phyloP scores from a whole-genome alignment of 2,888 invertebrate species.

The Myopa tessellatipennis region DNA sequence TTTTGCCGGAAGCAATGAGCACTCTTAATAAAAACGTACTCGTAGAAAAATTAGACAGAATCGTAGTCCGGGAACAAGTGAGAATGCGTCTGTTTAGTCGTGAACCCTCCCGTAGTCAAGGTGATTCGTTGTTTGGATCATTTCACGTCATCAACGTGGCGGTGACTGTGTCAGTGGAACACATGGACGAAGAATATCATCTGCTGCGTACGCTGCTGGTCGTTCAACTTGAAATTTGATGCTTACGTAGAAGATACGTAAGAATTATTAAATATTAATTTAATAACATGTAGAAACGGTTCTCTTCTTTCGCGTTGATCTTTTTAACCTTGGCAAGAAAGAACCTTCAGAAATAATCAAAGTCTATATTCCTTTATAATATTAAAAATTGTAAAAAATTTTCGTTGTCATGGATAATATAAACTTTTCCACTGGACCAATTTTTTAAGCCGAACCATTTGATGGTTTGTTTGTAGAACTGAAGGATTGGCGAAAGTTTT shows the following conservation, averaged over 20 bases:
- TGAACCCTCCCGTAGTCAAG: constrained; percentile 23
- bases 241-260: neutral
- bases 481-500: too few species aligned
- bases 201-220: constrained; percentile 51
- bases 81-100: constrained; percentile 2
- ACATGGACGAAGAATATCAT: neutral
- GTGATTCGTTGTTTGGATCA: neutral
- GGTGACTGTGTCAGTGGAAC: constrained; percentile 27
- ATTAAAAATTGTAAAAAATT: constrained; percentile 9
- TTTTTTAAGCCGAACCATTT: too few species aligned
- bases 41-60: neutral
- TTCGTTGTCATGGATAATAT: neutral
- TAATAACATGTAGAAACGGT: too few species aligned
- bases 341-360: neutral
- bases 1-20: neutral
- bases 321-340: neutral
- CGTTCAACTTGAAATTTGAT: constrained; percentile 44
- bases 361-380: neutral
- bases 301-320: too few species aligned
- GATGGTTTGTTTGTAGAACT: too few species aligned
- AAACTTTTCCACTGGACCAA: too few species aligned
- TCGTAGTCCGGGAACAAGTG: neutral
- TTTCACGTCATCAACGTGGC: neutral
- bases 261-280: neutral
- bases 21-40: constrained; percentile 15